phyloP scores from a whole-genome alignment of 2,888 invertebrate species.

The Steromphala cineraria region DNA sequence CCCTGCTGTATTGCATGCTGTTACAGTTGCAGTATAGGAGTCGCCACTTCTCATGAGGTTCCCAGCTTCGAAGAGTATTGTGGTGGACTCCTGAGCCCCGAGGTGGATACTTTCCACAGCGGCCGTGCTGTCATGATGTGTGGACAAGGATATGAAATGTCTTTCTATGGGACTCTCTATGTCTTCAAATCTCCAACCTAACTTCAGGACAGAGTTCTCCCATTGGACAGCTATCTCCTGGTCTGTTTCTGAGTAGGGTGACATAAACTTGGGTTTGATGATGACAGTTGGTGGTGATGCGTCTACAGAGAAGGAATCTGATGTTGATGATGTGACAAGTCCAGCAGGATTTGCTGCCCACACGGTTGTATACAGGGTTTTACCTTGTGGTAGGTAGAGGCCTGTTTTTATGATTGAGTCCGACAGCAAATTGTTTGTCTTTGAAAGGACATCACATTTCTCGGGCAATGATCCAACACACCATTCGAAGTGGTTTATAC shows the following conservation, averaged over 20 bases:
- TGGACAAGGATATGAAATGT: slow-evolving; percentile 27
- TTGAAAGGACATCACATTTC: slow-evolving; percentile 31
- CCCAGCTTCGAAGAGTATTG: slow-evolving; percentile 16
- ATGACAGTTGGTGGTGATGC: slow-evolving; percentile 21
- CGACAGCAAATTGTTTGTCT: slow-evolving; percentile 20
- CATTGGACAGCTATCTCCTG: slow-evolving; percentile 8
- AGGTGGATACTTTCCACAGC: slow-evolving; percentile 22
- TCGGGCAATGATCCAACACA: not conserved
- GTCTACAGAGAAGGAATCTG: slow-evolving; percentile 22
- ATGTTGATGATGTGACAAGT: not conserved
- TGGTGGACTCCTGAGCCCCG: slow-evolving; percentile 5
- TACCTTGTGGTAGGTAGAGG: slow-evolving; percentile 21
- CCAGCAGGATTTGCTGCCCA: slow-evolving; percentile 37
- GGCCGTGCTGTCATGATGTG: slow-evolving; percentile 28
- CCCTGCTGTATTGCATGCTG: slow-evolving; percentile 42
- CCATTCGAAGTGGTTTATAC: slow-evolving; percentile 13
- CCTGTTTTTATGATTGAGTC: slow-evolving; percentile 26
- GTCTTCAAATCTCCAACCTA: slow-evolving; percentile 41
- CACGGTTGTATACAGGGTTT: slow-evolving; percentile 28
- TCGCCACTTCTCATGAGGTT: slow-evolving; percentile 33
- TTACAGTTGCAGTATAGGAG: slow-evolving; percentile 27
- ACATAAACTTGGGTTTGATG: slow-evolving; percentile 23
- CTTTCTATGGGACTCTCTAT: slow-evolving; percentile 40
- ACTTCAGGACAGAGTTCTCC: slow-evolving; percentile 34
- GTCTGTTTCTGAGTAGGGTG: not conserved